Evolutionary conservation across 2,797 vertebrate genomes (phyloP).

Genomic region (Myotis findleyi): DNA sequence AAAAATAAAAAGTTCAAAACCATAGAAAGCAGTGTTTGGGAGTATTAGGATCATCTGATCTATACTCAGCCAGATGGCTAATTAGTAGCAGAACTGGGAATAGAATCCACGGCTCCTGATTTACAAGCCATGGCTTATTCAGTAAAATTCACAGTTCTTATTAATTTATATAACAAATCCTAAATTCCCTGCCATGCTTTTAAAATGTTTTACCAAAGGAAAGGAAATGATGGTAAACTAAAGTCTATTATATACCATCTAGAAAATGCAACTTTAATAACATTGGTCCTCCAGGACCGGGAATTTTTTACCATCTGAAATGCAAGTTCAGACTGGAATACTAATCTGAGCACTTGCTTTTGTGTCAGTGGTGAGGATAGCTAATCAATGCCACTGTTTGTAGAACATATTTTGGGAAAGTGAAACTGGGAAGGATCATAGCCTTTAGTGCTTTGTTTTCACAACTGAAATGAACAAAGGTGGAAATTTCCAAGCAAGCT

Average conservation of each 20-base stretch:
- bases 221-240: background rate
- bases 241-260: background rate
- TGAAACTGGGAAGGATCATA: background rate
- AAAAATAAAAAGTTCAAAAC: background rate
- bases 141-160: background rate
- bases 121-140: background rate
- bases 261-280: conserved; percentile 4
- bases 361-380: background rate
- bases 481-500: conserved; percentile 3
- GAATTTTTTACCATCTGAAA: background rate
- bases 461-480: background rate
- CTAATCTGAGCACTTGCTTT: background rate
- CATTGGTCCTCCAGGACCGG: background rate
- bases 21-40: background rate
- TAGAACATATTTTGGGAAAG: background rate
- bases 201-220: background rate
- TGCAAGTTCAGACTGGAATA: background rate
- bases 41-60: background rate
- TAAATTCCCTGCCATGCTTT: background rate
- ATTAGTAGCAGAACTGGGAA: background rate
- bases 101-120: background rate
- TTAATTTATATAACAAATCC: background rate
- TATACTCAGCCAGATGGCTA: background rate
- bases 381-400: background rate
- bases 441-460: background rate